A percentile compares a stretch with the other conserved stretches of the same genome.
Evolutionary conservation across 2,888 invertebrate genomes (phyloP).

Genomic region (Drosophila percnosoma): DNA sequence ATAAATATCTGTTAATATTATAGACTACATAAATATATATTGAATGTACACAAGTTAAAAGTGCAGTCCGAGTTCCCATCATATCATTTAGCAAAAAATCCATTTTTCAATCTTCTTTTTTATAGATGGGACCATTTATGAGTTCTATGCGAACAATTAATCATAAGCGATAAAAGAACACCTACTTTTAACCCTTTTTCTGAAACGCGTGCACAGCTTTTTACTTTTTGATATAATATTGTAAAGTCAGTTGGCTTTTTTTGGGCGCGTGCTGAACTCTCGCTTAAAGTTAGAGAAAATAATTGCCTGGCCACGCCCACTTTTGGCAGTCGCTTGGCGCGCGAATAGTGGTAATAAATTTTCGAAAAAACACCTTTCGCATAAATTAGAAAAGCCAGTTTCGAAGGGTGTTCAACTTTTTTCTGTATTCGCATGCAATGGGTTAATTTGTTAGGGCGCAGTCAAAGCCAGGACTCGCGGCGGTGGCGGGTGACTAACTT

Average conservation of each 20-base stretch:
- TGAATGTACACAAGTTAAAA: neutral
- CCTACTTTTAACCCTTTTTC: constrained; percentile 66
- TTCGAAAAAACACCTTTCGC: constrained; percentile 71
- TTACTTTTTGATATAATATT: constrained; percentile 33
- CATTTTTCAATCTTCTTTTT: neutral
- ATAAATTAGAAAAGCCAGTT: constrained; percentile 67
- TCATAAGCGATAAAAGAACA: constrained; percentile 49
- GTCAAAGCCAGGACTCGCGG: constrained; percentile 20
- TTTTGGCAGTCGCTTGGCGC: constrained; percentile 27
- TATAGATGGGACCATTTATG: constrained; percentile 4
- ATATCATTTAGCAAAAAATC: neutral
- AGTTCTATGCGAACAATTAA: constrained; percentile 34
- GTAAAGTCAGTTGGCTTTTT: constrained; percentile 38
- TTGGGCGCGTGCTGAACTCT: constrained; percentile 63
- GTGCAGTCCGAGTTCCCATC: neutral
- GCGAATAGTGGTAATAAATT: constrained; percentile 66
- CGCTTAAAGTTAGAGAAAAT: constrained; percentile 50
- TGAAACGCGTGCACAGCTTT: constrained; percentile 2
- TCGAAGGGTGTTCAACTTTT: constrained; percentile 49
- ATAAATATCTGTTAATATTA: neutral
- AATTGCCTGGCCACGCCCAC: constrained; percentile 65
- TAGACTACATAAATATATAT: neutral
- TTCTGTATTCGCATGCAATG: constrained; percentile 63
- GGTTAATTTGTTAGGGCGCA: constrained; percentile 74
- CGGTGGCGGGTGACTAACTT: constrained; percentile 58